A percentile compares a stretch with the other conserved stretches of the same genome.
phyloP scores from a whole-genome alignment of 2,888 invertebrate species.

The Pseudococcus viburni region DNA sequence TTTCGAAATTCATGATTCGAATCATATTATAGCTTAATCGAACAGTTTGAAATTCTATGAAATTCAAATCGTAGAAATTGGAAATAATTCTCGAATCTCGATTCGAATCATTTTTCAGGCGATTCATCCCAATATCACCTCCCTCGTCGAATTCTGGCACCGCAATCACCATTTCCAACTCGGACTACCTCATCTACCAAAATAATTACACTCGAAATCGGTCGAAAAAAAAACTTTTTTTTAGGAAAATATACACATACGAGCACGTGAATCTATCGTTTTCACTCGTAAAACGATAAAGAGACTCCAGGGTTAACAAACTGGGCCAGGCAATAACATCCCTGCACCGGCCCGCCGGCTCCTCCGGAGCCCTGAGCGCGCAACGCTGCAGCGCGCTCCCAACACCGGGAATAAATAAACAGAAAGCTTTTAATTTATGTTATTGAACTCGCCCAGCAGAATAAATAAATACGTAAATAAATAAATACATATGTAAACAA shows the following conservation, averaged over 20 bases:
- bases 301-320: conserved; percentile 65
- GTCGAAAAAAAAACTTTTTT: background rate
- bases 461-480: conserved; percentile 67
- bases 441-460: conserved; percentile 66
- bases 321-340: conserved; percentile 64
- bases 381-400: conserved; percentile 35
- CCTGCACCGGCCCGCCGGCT: conserved; percentile 24
- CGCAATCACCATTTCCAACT: background rate
- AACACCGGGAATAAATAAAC: conserved; percentile 65
- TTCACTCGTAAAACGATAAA: conserved; percentile 37
- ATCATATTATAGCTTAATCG: too few relatives aligned
- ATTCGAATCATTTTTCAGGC: too few relatives aligned
- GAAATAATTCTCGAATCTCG: too few relatives aligned
- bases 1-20: too few relatives aligned
- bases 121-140: too few relatives aligned
- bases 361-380: conserved; percentile 4
- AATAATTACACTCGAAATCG: background rate
- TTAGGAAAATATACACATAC: background rate
- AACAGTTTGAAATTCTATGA: too few relatives aligned
- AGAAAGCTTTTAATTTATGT: conserved; percentile 67
- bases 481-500: conserved; percentile 66
- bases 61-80: too few relatives aligned
- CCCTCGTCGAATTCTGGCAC: too few relatives aligned
- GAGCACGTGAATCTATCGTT: conserved; percentile 24
- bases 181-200: background rate